Evolutionary conservation across 1,140 invertebrate genomes (phyloP).

Genomic region (Papilio dardanus): DNA sequence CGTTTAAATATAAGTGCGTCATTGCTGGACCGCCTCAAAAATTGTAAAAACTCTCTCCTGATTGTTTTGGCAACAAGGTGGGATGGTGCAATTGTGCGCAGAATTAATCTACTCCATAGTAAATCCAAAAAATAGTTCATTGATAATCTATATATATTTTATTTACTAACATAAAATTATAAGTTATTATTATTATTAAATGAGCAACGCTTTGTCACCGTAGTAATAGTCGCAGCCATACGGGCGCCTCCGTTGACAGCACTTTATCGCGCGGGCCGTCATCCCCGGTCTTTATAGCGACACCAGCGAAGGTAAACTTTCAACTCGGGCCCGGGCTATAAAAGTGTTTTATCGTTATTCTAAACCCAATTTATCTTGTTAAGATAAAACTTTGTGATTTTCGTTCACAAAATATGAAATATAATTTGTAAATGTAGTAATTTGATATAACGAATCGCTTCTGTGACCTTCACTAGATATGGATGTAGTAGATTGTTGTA

Average conservation of each 20-base stretch:
- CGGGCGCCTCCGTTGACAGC: constrained; percentile 58
- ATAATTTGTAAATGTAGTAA: not conserved
- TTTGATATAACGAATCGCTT: not conserved
- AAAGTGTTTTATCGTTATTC: constrained; percentile 55
- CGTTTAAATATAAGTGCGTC: not conserved
- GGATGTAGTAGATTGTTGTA: not conserved
- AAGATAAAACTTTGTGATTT: constrained; percentile 16
- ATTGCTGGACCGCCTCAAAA: too few species aligned
- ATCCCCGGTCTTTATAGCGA: constrained; percentile 63
- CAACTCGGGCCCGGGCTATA: constrained; percentile 58
- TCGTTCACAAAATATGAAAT: not conserved
- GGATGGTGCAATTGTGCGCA: too few species aligned
- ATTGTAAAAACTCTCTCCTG: too few species aligned
- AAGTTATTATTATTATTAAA: too few species aligned
- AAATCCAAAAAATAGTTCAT: too few species aligned
- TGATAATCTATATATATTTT: too few species aligned
- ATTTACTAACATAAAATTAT: too few species aligned
- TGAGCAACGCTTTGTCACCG: constrained; percentile 18
- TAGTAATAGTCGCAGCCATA: constrained; percentile 33
- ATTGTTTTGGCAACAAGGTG: too few species aligned
- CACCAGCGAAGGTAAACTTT: constrained; percentile 68
- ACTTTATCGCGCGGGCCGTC: constrained; percentile 73
- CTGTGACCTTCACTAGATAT: not conserved
- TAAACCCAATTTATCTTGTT: constrained; percentile 7
- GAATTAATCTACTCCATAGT: too few species aligned